Evolutionary conservation across 2,113 vertebrate genomes (phyloP).

Genomic region (Sprattus sprattus): DNA sequence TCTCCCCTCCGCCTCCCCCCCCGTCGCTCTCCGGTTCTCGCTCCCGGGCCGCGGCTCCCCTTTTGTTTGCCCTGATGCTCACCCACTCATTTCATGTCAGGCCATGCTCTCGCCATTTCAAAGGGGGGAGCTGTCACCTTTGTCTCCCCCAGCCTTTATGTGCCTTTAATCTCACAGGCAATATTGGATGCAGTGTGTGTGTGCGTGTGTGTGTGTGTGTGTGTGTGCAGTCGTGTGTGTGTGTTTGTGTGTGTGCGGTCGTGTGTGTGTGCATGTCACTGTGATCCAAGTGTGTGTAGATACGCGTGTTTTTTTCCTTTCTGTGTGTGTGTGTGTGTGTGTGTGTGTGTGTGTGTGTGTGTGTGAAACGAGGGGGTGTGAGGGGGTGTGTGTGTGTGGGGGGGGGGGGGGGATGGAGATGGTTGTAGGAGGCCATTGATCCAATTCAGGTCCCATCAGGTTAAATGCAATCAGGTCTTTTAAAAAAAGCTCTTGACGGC

Average conservation of each 20-base stretch:
- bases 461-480: slow-evolving; percentile 56
- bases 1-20: slow-evolving; percentile 51
- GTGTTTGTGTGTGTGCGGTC: not conserved
- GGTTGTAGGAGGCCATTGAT: slow-evolving; percentile 49
- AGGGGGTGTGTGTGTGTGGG: slow-evolving; percentile 12
- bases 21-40: slow-evolving; percentile 57
- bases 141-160: slow-evolving; percentile 72
- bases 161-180: slow-evolving; percentile 71
- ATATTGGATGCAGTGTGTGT: slow-evolving; percentile 61
- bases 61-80: slow-evolving; percentile 73
- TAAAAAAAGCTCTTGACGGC: slow-evolving; percentile 47
- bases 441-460: slow-evolving; percentile 46
- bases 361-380: slow-evolving; percentile 23
- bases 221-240: not conserved
- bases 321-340: not conserved
- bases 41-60: slow-evolving; percentile 50
- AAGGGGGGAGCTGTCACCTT: slow-evolving; percentile 72
- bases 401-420: slow-evolving; percentile 28
- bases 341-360: slow-evolving; percentile 23
- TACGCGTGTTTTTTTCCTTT: not conserved
- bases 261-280: slow-evolving; percentile 7
- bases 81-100: slow-evolving; percentile 73
- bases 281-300: not conserved
- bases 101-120: slow-evolving; percentile 73
- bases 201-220: not conserved